Conservation (phyloP, 2,113 vertebrate species). For the Chrysochloris asiatica region DNA sequence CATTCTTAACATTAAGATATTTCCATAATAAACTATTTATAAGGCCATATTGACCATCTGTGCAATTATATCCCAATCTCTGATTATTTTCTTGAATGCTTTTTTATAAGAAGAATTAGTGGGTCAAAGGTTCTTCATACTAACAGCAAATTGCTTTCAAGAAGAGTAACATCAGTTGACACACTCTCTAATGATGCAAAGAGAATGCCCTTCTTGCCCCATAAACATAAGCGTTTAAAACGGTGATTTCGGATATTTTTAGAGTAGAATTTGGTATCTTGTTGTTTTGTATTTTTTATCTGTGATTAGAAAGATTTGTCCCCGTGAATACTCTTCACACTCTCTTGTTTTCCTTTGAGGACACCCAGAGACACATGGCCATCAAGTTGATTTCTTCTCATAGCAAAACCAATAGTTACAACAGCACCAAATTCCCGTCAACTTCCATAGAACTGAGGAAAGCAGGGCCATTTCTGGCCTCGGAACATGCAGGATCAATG, state of each 20-base stretch:
- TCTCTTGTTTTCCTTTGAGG: neutral
- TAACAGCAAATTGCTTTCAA: slow-evolving; percentile 9
- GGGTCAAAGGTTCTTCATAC: slow-evolving; percentile 5
- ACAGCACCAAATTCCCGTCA: too few species aligned
- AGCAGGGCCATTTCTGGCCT: neutral
- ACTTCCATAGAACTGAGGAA: neutral
- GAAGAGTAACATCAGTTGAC: neutral
- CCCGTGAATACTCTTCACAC: neutral
- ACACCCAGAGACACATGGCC: too few species aligned
- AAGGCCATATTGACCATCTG: neutral
- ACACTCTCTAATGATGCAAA: neutral
- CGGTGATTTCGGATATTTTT: slow-evolving; percentile 3
- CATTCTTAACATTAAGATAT: neutral
- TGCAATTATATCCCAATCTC: neutral
- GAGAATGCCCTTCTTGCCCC: neutral
- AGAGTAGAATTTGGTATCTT: neutral
- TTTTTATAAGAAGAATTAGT: neutral
- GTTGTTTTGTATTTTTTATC: too few species aligned
- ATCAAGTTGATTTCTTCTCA: too few species aligned
- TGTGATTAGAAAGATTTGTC: neutral
- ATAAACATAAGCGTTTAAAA: neutral
- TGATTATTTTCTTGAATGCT: slow-evolving; percentile 2
- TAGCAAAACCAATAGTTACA: too few species aligned
- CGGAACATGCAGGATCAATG: rapidly evolving
- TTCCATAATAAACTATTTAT: slow-evolving; percentile 13